phyloP scores from a whole-genome alignment of 1,140 invertebrate species.

The Anagrus nilaparvatae region DNA sequence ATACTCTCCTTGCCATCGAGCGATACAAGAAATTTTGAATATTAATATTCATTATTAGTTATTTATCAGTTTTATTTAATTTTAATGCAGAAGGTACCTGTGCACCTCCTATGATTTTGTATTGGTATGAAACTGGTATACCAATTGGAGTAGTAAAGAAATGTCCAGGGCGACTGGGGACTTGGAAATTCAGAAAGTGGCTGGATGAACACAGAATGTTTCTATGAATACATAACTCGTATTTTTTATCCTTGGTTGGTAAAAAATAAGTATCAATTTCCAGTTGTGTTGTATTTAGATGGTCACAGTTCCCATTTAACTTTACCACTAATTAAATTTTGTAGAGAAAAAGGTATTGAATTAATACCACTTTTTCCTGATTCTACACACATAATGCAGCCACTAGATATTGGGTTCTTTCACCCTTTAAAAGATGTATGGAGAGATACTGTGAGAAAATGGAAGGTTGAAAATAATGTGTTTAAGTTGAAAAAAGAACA shows the following conservation, averaged over 20 bases:
- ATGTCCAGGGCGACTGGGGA: slow-evolving; percentile 21
- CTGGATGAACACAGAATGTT: slow-evolving; percentile 35
- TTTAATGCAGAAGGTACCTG: slow-evolving; percentile 18
- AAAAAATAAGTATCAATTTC: slow-evolving; percentile 19
- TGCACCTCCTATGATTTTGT: slow-evolving; percentile 21
- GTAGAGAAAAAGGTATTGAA: slow-evolving; percentile 22
- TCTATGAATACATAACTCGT: slow-evolving; percentile 32
- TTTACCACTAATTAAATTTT: too few relatives aligned
- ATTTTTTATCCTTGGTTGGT: slow-evolving; percentile 22
- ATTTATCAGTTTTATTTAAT: slow-evolving; percentile 24
- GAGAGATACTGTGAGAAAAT: slow-evolving; percentile 18
- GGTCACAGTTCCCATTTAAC: slow-evolving; percentile 29
- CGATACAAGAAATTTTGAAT: too few relatives aligned
- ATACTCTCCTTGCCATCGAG: too few relatives aligned
- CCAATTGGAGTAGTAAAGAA: slow-evolving; percentile 13
- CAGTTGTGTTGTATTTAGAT: slow-evolving; percentile 30
- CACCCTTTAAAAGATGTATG: slow-evolving; percentile 30
- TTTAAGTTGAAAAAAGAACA: not conserved
- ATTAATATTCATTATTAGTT: too few relatives aligned
- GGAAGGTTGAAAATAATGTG: too few relatives aligned
- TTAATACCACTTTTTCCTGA: slow-evolving; percentile 28
- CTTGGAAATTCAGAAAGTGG: slow-evolving; percentile 29
- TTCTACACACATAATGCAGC: slow-evolving; percentile 31
- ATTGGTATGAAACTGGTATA: slow-evolving; percentile 19
- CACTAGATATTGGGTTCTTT: too few relatives aligned